A percentile compares a stretch with the other conserved stretches of the same genome.
phyloP scores from a whole-genome alignment of 2,797 vertebrate species.

The Lemur catta region DNA sequence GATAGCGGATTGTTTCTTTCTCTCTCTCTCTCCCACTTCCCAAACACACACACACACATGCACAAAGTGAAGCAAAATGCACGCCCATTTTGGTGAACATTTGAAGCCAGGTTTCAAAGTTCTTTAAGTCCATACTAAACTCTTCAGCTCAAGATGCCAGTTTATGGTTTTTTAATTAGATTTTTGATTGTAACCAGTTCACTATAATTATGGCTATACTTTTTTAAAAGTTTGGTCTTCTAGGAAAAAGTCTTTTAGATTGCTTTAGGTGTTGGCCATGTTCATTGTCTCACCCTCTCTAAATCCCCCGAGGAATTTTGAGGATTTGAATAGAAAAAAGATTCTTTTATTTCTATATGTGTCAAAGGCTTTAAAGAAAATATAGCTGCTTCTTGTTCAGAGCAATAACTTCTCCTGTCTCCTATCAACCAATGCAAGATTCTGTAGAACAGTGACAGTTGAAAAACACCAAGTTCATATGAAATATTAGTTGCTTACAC shows the following conservation, averaged over 20 bases:
- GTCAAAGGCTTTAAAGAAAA: slow-evolving; percentile 28
- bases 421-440: not conserved
- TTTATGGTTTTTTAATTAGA: not conserved
- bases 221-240: not conserved
- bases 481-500: not conserved
- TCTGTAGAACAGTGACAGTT: not conserved
- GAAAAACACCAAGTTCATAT: not conserved
- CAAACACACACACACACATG: not conserved
- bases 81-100: not conserved
- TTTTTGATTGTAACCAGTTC: not conserved
- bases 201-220: not conserved
- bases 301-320: slow-evolving; percentile 67
- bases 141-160: not conserved
- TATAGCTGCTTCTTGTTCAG: not conserved
- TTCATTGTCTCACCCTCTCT: not conserved
- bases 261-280: not conserved
- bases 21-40: not conserved
- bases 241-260: not conserved
- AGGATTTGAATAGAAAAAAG: slow-evolving; percentile 53
- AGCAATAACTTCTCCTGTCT: not conserved
- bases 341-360: not conserved
- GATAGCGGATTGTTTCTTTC: not conserved
- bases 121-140: not conserved
- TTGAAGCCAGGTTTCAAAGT: not conserved
- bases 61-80: not conserved